A percentile compares a stretch with the other conserved stretches of the same genome.
These are phyloP conservation scores for Polietes domitor DNA, from an alignment of 2,888 invertebrate species.

Conservation along the genomic window DNA sequence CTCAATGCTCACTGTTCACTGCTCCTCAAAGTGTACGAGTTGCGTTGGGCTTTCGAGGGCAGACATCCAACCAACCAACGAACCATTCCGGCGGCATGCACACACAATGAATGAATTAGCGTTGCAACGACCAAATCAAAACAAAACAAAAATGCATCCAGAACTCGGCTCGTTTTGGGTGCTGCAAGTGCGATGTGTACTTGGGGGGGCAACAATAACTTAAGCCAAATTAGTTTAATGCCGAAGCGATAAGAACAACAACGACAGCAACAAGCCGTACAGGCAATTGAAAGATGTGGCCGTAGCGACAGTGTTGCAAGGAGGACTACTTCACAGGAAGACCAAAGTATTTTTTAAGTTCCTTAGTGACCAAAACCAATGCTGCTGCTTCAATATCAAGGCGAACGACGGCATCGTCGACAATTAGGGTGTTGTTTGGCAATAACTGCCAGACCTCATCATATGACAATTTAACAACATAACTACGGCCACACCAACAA, in stretches of 20 bases:
- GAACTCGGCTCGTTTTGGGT: not conserved
- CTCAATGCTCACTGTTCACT: too few species aligned
- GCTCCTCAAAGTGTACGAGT: not conserved
- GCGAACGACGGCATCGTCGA: too few species aligned
- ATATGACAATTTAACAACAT: conserved; percentile 51
- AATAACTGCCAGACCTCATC: conserved; percentile 59
- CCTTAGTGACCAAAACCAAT: too few species aligned
- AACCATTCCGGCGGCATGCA: conserved; percentile 12
- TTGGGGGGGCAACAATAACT: conserved; percentile 24
- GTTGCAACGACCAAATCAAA: conserved; percentile 50
- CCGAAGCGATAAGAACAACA: conserved; percentile 50
- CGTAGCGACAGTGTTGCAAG: too few species aligned
- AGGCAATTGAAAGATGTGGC: not conserved
- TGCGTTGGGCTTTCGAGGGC: not conserved
- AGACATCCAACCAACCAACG: not conserved
- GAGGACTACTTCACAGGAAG: too few species aligned
- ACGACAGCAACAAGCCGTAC: not conserved
- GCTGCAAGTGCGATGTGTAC: not conserved
- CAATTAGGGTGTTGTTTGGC: conserved; percentile 62
- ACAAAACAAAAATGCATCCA: conserved; percentile 44
- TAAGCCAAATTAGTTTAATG: conserved; percentile 60
- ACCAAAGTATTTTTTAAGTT: too few species aligned
- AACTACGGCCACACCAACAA: conserved; percentile 30
- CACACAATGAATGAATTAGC: conserved; percentile 31
- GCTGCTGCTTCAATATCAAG: too few species aligned